Conservation (phyloP, 1,140 invertebrate genomes). For the Mactra quadrangularis region DNA sequence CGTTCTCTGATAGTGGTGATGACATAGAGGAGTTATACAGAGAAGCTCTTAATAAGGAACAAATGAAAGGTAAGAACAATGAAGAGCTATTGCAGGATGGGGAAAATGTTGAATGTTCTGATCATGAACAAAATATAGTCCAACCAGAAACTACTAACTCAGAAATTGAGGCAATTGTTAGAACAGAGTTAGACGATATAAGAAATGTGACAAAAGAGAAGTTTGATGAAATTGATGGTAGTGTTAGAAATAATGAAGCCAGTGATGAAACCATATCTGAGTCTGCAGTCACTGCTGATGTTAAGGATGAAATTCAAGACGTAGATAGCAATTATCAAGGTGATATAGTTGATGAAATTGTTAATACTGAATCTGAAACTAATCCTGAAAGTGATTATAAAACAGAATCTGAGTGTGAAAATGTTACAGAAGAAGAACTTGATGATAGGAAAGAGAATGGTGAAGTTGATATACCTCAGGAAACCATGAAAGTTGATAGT, state of each 20-base stretch:
- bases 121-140: no score
- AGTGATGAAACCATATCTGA: background rate
- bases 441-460: background rate
- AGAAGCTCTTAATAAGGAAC: background rate
- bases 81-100: background rate
- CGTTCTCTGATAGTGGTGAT: background rate
- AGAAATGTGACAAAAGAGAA: background rate
- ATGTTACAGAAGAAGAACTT: background rate
- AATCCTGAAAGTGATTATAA: slow-evolving; percentile 5
- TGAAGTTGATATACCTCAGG: no score
- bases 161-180: background rate
- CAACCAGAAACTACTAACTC: background rate
- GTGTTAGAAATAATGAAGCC: background rate
- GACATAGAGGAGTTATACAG: background rate
- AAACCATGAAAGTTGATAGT: no score
- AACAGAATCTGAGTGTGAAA: background rate
- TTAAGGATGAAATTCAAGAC: background rate
- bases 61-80: background rate
- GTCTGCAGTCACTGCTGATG: background rate
- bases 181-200: background rate
- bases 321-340: background rate
- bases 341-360: background rate
- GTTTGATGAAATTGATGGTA: slow-evolving; percentile 28
- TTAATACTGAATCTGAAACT: background rate
- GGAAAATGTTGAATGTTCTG: no score